Evolutionary conservation across 2,888 invertebrate species (phyloP).

Genomic region (Dynastes maya): DNA sequence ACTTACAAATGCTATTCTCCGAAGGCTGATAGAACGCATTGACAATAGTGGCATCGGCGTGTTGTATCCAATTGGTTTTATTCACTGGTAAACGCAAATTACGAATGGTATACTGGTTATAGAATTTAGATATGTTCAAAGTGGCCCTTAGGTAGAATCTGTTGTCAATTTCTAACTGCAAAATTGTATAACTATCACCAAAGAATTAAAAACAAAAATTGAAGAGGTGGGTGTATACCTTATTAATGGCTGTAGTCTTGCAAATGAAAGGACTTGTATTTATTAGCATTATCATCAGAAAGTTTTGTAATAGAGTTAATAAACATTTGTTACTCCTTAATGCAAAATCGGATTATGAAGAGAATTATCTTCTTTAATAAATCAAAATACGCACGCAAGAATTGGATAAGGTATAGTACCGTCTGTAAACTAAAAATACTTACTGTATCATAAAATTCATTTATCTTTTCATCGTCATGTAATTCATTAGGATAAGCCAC

Average conservation of each 20-base stretch:
- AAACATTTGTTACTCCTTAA: too few relatives aligned
- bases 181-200: constrained; percentile 39
- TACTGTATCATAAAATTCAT: constrained; percentile 84
- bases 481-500: constrained; percentile 95
- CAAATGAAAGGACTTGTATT: too few relatives aligned
- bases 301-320: too few relatives aligned
- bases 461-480: constrained; percentile 85
- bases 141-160: constrained; percentile 83
- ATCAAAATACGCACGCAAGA: too few relatives aligned
- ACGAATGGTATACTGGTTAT: constrained; percentile 84
- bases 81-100: constrained; percentile 85
- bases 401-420: too few relatives aligned
- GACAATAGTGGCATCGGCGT: constrained; percentile 87
- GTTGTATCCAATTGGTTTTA: constrained; percentile 89
- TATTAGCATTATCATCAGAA: too few relatives aligned
- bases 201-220: too few relatives aligned
- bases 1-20: constrained; percentile 91
- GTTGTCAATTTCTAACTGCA: constrained; percentile 80
- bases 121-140: constrained; percentile 84
- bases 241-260: too few relatives aligned
- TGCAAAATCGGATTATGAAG: too few relatives aligned
- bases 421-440: constrained; percentile 58
- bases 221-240: too few relatives aligned
- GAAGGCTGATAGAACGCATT: constrained; percentile 90
- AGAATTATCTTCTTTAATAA: too few relatives aligned